Base-by-base conservation (phyloP, 2,888 invertebrate species). In the Drosophila formosana region DNA sequence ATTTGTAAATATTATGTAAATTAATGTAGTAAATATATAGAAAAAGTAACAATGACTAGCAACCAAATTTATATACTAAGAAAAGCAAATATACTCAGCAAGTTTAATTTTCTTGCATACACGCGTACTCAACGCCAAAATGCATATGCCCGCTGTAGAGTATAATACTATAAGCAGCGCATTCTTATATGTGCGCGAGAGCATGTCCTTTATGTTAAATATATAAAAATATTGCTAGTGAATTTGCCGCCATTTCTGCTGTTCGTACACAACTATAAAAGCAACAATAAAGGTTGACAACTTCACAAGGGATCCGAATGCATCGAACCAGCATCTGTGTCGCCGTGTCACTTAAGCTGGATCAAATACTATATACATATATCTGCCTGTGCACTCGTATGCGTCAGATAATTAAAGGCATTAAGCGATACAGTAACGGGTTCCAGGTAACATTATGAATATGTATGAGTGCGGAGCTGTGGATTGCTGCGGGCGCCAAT, bases 401-500 rank as follows among this genome's bases (percentile, higher is more conserved):
- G 4, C 18, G 41, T 23, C 53, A 53, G 41, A 55, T 32, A 55
- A 55, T 55, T 45, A 45, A 45, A 32, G 30, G 8, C 32, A 55
- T 39, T 37, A 58, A 13, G 39, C 25, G 25, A 39, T 9, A 28
- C 13, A 43, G 53, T 23, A 25, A 13, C 7, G 18, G 25, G 47
- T 26, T 43, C 58, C 56, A 63, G 45, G 46, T 39, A 39, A 34
- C 43, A 41, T 41, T 43, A 51, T 62, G 32, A 23, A 63, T 58
- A 49, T 43, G 28, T 53, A 37, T 28, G 7, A 45, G 26, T 64
- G 41, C 25, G 18, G 11, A 23, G 11, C 9, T 26, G 18, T 18
- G 18, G 18, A 28, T 34, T 41, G 62, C 81, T 69, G 47, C 55
- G 55, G 73, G 82, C 47, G 52, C 71, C 76, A 80, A 80, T 79